Evolutionary conservation across 2,797 vertebrate species (phyloP), one percentile per base, ranked within the genome.

Genomic region (Spinibarbus caldwelli): DNA sequence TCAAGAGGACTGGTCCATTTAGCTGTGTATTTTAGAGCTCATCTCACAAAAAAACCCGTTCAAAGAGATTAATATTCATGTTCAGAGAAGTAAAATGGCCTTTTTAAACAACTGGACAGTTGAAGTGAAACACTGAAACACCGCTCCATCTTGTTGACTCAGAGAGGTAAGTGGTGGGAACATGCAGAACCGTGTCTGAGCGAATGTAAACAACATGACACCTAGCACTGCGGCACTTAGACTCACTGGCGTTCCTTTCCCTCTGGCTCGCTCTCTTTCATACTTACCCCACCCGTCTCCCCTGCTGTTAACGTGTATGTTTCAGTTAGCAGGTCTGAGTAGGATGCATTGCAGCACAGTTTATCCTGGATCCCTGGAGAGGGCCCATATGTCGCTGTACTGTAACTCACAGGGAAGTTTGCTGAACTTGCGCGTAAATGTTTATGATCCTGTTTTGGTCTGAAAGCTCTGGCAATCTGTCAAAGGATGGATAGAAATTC

Each of bases 141-240:
- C 29, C 31, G 34, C 85, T 84, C 66, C 15, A 31, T 70, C 87
- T 86, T 70, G 11, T 84, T 87, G 89, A 88, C 86, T 80, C 62
- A 31, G 76, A 78, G 66, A 89, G 91, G 90, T 85, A 89, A 92
- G 89, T 86, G 78, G 54, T 26, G 9, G 86, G 87, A 82, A 87
- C 88, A 90, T 83, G 86, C 85, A 0, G 87, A 87, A 91, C 90
- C 89, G 85, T 89, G 86, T 92, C 75, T 47, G 86, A 77, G 38
- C 21, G 62, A 86, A 88, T 82, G 86, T 87, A 87, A 90, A 88
- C 89, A 86, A 76, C 84, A 71, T 77, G 89, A 89, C 87, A 80
- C 78, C 84, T 86, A 79, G 82, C 45, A 83, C 82, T 23, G 81
- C 34, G 9, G 66, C 17, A 38, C 36, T 75, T 73, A 79, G 71